A percentile compares a stretch with the other conserved stretches of the same genome.
phyloP scores from a whole-genome alignment of 2,888 invertebrate species.

The Drosophila mulleri region DNA sequence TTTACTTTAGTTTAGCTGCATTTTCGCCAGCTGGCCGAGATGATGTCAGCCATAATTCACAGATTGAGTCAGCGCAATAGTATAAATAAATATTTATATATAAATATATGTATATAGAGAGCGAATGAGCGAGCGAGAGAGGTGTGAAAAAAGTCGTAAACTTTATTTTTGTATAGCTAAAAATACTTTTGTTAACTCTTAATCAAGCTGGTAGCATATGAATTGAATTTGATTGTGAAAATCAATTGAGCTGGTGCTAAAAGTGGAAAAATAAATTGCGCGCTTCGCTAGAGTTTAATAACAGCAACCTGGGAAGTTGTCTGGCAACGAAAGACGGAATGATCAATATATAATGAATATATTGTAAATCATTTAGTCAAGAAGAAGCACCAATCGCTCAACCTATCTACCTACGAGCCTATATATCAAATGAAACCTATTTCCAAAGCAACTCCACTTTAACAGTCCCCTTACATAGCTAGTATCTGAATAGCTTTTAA shows the following conservation, averaged over 20 bases:
- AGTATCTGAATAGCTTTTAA: not conserved
- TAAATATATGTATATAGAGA: not conserved
- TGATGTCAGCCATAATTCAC: conserved; percentile 24
- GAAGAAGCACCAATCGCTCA: not conserved
- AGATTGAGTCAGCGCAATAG: conserved; percentile 9
- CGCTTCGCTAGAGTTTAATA: not conserved
- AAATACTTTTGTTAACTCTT: conserved; percentile 12
- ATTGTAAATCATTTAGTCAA: too few relatives aligned
- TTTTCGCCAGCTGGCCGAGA: conserved; percentile 54
- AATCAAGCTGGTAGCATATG: not conserved
- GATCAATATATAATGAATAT: not conserved
- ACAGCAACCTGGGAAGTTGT: not conserved
- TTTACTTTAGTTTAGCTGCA: conserved; percentile 70
- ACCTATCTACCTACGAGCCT: too few relatives aligned
- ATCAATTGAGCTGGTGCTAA: not conserved
- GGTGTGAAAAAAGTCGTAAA: conserved; percentile 1
- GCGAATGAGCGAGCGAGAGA: not conserved
- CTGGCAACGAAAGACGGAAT: not conserved
- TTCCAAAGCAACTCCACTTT: not conserved
- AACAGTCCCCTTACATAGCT: not conserved
- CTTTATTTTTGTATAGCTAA: not conserved
- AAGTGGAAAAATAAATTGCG: not conserved
- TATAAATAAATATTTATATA: conserved; percentile 7
- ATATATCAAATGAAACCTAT: not conserved
- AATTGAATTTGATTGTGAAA: conserved; percentile 5